Percentiles rank a stretch among this genome's conserved stretches.
These are phyloP conservation scores for Indicator maculatus DNA, from an alignment of 2,113 vertebrate genomes.

Conservation along the genomic window DNA sequence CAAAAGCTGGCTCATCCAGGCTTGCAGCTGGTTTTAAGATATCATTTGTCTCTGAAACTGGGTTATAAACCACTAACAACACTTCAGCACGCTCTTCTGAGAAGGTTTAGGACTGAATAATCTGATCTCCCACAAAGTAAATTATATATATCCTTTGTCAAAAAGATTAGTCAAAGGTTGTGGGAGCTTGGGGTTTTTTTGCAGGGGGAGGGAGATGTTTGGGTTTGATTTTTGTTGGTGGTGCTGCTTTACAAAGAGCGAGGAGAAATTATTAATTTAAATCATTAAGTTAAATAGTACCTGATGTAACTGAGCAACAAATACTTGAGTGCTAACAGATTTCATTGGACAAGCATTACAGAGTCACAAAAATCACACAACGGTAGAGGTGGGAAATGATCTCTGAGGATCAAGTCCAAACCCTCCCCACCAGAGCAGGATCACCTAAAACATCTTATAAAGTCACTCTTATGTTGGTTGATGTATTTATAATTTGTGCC, in stretches of 20 bases:
- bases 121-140: not conserved
- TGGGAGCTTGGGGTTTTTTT: not conserved
- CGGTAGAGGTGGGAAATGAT: too few relatives aligned
- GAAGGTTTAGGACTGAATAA: not conserved
- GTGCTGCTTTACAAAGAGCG: not conserved
- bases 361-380: too few relatives aligned
- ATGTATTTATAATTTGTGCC: not conserved
- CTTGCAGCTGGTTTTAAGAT: slow-evolving; percentile 50
- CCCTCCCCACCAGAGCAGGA: too few relatives aligned
- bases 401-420: too few relatives aligned
- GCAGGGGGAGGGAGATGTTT: too few relatives aligned
- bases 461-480: not conserved
- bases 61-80: slow-evolving; percentile 14
- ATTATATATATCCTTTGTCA: not conserved
- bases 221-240: too few relatives aligned
- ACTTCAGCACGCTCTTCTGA: slow-evolving; percentile 6
- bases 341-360: not conserved
- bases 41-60: not conserved
- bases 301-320: not conserved
- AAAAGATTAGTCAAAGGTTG: not conserved
- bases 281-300: slow-evolving; percentile 22
- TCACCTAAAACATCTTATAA: too few relatives aligned
- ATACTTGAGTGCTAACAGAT: not conserved
- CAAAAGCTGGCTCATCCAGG: not conserved
- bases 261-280: not conserved